Base-by-base conservation (phyloP, 2,888 invertebrate genomes). In the Platypus cylindrus region DNA sequence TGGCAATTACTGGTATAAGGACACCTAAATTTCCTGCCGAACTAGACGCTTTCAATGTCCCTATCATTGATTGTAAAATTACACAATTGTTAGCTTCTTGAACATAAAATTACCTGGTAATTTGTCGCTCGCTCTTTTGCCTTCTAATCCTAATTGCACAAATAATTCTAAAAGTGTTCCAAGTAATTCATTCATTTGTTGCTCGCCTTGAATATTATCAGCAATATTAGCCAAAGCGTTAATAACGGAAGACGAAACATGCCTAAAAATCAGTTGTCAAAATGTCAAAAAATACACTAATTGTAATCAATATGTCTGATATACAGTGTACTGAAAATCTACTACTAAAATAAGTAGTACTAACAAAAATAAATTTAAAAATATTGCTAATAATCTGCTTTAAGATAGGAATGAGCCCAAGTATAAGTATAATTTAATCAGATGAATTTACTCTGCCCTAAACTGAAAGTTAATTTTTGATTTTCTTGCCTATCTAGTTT, bases 1-100 rank as follows among this genome's bases (percentile, higher is more conserved):
- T 84, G 25, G 97, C 94, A 49, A 99, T 94, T 5, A 99, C 95
- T 0, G 98, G 98, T 59, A 99, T 94, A 1, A 99, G 67, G 40
- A 97, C 90, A 17, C 98, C 98, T 34, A 99, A 67, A 62, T 95
- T 98, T 16, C 97, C 97, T 8, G 97, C 97, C 49, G 90, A 90
- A 49, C 84, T 89, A 0, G 94, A 89, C 2, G 93, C 87, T 72
- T 93, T 79, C 40, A 79, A 64, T 16, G 65, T 64, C 62, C 58
- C 56, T 54, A 40, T 32, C 12, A 4, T 14, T n/a, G n/a, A n/a
- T n/a, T 15, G 15, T 8, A 27, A 14, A 11, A 11, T 25, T 25
- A 25, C 20, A 20, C 9, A 5, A 20, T 5, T 7, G 7, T 5
- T 9, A 7, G 9, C 20, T 7, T 20, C 5, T 9, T 7, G 20